Evolutionary conservation across 35 echinoderm and acorn worm genomes (phyloP), one percentile per base, ranked within the genome.

Genomic region (Strongylocentrotus purpuratus): DNA sequence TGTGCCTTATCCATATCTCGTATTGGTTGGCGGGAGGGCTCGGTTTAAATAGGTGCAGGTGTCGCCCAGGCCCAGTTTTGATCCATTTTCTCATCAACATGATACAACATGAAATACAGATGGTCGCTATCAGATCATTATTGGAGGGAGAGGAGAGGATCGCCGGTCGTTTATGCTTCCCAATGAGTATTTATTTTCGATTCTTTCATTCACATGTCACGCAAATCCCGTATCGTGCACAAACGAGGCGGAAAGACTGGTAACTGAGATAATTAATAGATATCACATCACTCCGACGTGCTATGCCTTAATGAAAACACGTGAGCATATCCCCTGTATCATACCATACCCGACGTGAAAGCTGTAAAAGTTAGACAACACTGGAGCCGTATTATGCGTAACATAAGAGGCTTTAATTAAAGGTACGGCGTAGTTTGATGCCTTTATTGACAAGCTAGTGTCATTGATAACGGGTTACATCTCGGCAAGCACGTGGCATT

Each of bases 111-210:
- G 87, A 89, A 89, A 89, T 89, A 31, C 87, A 89, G 87, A 89
- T 89, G 87, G 87, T 89, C 87, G 87, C 87, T 89, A 45, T 89
- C 87, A 89, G 87, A 89, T 89, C 87, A 89, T 89, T 89, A 89
- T 89, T 89, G 13, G 32, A 59, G 12, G 32, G 87, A 89, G 87
- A 89, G 87, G 87, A 45, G 87, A 89, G 87, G 33, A 89, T 89
- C 32, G 87, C 87, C 33, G 85, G 87, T 33, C 87, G 45, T 89
- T 46, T 89, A 45, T 89, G 87, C 87, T 89, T 89, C 87, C 87
- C 87, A 45, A 89, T 89, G 87, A 89, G 87, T 89, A 89, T 89
- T 89, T 89, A 89, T 89, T 89, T 89, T 89, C 87, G 87, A 89
- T 89, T 89, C 87, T 89, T 89, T 89, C 87, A 46, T 89, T 89